A percentile compares a stretch with the other conserved stretches of the same genome.
Conservation (phyloP, 2,797 vertebrate species). For the Coccyzus lansbergi region DNA sequence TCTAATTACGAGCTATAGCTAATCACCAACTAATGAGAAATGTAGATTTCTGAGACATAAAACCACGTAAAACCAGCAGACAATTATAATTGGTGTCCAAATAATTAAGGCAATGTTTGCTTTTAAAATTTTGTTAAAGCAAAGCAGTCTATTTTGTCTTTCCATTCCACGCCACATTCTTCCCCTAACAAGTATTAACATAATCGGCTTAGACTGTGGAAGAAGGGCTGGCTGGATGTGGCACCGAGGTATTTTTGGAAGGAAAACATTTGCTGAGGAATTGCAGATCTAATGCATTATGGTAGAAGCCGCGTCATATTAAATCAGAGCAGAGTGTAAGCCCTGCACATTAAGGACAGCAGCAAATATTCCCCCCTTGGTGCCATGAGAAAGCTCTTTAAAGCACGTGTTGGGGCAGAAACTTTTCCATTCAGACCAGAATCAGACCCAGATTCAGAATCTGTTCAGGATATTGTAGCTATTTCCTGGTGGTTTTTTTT, state of each 20-base stretch:
- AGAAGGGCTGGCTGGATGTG: neutral
- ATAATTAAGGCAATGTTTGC: neutral
- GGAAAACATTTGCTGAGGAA: neutral
- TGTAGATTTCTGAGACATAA: neutral
- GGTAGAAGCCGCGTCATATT: rapidly evolving
- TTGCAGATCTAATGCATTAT: neutral
- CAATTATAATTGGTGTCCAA: neutral
- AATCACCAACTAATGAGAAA: neutral
- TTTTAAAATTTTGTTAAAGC: neutral
- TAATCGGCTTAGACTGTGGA: neutral
- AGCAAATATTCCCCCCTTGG: neutral
- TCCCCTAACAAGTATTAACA: neutral
- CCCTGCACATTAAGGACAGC: neutral
- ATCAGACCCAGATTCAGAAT: neutral
- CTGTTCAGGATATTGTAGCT: neutral
- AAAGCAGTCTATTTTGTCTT: neutral
- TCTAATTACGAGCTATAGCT: neutral
- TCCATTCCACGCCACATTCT: neutral
- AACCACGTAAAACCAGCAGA: neutral
- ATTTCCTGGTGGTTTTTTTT: neutral
- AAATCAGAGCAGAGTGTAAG: neutral
- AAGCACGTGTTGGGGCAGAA: neutral
- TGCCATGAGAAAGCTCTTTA: neutral
- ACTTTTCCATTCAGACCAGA: neutral
- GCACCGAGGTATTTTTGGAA: too few relatives aligned